Percentiles rank a stretch among this genome's conserved stretches.
These are phyloP conservation scores for Notoglanidium macrostoma DNA, from an alignment of 2,797 vertebrate genomes.

Conservation along the genomic window DNA sequence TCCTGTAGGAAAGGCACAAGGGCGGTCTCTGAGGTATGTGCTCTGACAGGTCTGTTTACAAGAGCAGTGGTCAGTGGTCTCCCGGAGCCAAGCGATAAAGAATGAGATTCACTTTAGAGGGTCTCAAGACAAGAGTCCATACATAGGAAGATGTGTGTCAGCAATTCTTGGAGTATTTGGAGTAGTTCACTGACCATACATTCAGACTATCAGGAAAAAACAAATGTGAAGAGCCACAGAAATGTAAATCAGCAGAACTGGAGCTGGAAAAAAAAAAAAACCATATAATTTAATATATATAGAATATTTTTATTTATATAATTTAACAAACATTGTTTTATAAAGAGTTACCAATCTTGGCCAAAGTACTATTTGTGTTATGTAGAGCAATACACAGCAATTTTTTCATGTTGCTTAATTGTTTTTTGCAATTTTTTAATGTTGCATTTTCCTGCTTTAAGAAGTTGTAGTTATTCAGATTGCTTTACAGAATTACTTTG, in stretches of 20 bases:
- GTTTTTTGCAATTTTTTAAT: neutral
- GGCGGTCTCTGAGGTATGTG: slow-evolving; percentile 30
- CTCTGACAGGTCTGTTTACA: slow-evolving; percentile 51
- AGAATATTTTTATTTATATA: no score
- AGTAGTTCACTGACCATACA: slow-evolving; percentile 16
- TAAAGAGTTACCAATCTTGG: no score
- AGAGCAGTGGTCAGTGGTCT: slow-evolving; percentile 53
- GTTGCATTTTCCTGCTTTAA: neutral
- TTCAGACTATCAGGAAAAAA: neutral
- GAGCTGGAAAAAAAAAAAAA: neutral
- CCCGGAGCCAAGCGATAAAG: slow-evolving; percentile 48
- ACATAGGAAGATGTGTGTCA: slow-evolving; percentile 49
- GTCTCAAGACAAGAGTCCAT: slow-evolving; percentile 45
- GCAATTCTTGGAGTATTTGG: slow-evolving; percentile 40
- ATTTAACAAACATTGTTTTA: neutral
- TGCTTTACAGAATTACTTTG: neutral
- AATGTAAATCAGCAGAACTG: neutral
- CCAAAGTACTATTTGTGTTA: neutral
- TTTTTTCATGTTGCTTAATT: neutral
- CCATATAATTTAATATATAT: neutral
- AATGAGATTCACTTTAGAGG: slow-evolving; percentile 57
- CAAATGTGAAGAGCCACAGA: neutral
- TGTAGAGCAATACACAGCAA: neutral
- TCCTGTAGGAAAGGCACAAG: slow-evolving; percentile 39
- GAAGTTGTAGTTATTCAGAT: neutral